Conservation (phyloP, 2,888 invertebrate species). For the Sesamia inferens region DNA sequence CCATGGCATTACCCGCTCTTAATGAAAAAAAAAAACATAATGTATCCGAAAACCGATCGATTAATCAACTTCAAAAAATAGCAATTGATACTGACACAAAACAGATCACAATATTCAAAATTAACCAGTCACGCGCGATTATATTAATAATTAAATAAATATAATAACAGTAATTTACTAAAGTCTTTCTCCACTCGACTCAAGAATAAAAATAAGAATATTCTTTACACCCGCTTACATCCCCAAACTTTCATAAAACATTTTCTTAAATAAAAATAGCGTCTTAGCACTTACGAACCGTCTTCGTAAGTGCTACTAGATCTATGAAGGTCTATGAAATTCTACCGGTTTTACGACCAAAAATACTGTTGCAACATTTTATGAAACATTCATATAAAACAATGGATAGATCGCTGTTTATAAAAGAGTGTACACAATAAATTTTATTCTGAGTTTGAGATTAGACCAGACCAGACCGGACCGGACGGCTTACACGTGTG, state of each 20-base stretch:
- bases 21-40: no score
- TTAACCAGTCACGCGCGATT: no score
- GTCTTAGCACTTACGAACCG: slow-evolving; percentile 29
- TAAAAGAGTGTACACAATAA: slow-evolving; percentile 19
- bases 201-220: slow-evolving; percentile 32
- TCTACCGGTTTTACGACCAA: background rate
- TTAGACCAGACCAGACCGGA: background rate
- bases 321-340: slow-evolving; percentile 28
- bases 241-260: slow-evolving; percentile 38
- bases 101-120: no score
- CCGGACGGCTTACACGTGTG: no score
- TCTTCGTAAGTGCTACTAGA: slow-evolving; percentile 39
- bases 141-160: no score
- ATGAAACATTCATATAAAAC: slow-evolving; percentile 23
- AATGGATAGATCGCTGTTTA: slow-evolving; percentile 43
- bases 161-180: slow-evolving; percentile 29
- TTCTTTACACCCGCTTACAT: slow-evolving; percentile 19
- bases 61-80: no score
- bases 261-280: slow-evolving; percentile 49
- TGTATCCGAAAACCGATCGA: no score
- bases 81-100: no score
- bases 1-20: no score
- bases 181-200: slow-evolving; percentile 6
- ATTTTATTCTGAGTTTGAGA: slow-evolving; percentile 6
- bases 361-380: background rate